Evolutionary conservation across 2,888 invertebrate genomes (phyloP), one percentile per base, ranked within the genome.

Genomic region (Synergus gifuensis): DNA sequence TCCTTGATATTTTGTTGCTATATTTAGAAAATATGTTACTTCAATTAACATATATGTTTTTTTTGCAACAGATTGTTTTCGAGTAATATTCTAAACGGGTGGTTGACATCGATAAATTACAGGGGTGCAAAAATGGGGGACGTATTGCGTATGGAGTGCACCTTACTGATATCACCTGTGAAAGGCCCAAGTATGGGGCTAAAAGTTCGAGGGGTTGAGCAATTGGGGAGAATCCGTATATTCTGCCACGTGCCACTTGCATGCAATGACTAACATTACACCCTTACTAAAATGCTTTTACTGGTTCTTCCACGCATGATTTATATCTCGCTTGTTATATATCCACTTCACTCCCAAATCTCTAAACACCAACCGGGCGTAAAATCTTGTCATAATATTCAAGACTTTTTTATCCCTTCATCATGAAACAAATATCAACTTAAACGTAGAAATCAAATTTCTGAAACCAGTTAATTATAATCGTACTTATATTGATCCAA

Each of bases 81-180:
- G 44, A 2, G 46, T 36, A 69, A 49, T 18, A 46, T 46, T 16
- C 18, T 46, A 49, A 69, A 49, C 49, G 69, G 69, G 16, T 69
- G 46, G 22, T 49, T 49, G 46, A 49, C 46, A 28, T 54, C 44
- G 22, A 77, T 46, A 42, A 58, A 49, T 78, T 22, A 66, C 78
- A 80, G 79, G 84, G 84, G 85, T 85, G 84, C 85, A 83, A 83
- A 69, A 80, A 84, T 80, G 79, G 76, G 83, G 82, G 78, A 81
- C 79, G 78, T 67, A 77, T 79, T 49, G 69, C 28, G 67, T 77
- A 63, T 79, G 36, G 58, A 60, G 67, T 67, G 78, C 81, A 81
- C 80, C 79, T 83, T 81, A 22, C 67, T 54, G 46, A 49, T 73
- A 79, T 76, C 82, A 86, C 84, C 82, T 85, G 85, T 67, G 78